Evolutionary conservation across 92 coral and sea anemone species (phyloP), one percentile per base, ranked within the genome.

Genomic region (Zoanthus sansibaricus): DNA sequence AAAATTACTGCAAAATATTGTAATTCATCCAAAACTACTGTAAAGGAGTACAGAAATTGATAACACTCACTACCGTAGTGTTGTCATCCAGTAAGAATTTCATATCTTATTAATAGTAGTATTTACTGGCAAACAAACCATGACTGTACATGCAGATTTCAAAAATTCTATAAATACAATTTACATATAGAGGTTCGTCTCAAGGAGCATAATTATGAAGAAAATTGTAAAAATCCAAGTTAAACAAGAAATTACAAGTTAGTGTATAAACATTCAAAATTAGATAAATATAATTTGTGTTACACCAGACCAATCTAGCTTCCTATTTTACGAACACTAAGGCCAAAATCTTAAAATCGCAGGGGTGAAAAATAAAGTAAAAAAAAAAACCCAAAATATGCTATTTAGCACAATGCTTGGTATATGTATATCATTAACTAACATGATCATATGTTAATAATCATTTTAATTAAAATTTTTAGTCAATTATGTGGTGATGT

Each of bases 151-250:
- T 25, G 25, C 25, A 54, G 46, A 76, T 51, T 52, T 54, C 25
- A 13, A 48, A 51, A 31, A 25, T 76, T 54, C 67, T 76, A 30
- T 76, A 76, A 76, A 76, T 76, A 76, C 62, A 76, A 76, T 54
- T 76, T 76, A 76, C 82, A 76, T 25, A 20, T 13, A 12, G 25
- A 54, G 82, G 54, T 76, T 76, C 20, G 14, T 54, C 48, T 17
- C 18, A 31, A 73, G 8, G 16, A 52, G 25, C 20, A 33, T 21
- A 70, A 70, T 70, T 70, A 72, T 54, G 21, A 31, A 76, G 18
- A 76, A 76, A 76, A 67, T 54, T 21, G 16, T 76, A 58, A 25
- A 76, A 76, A 76, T 69, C 6, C 6, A 69, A 69, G 74, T 69
- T 25, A 54, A 14, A 54, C 68, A 15, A 52, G 30, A 16, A 74